A percentile compares a stretch with the other conserved stretches of the same genome.
Evolutionary conservation across 2,113 vertebrate genomes (phyloP).

Genomic region (Isichthys henryi): DNA sequence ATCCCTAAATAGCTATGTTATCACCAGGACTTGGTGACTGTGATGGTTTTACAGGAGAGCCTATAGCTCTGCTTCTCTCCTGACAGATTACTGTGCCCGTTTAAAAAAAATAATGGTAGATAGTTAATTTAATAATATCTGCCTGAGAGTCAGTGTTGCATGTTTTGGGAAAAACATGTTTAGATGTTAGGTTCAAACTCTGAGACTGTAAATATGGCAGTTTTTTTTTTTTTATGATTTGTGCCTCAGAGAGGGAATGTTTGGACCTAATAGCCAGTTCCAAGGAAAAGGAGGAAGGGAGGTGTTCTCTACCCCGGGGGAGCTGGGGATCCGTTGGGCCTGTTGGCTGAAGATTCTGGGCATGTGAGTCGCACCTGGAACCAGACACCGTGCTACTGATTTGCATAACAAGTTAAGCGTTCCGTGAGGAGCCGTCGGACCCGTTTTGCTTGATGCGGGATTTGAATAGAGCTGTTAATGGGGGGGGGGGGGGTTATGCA

Average conservation of each 20-base stretch:
- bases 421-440: conserved; percentile 32
- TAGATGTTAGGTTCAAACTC: not conserved
- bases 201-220: not conserved
- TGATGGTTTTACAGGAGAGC: not conserved
- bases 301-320: not conserved
- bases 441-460: conserved; percentile 32
- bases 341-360: not conserved
- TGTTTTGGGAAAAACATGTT: not conserved
- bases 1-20: not conserved
- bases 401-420: conserved; percentile 45
- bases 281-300: not conserved
- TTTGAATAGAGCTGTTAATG: conserved; percentile 43
- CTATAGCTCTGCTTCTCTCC: not conserved
- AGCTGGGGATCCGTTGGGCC: not conserved
- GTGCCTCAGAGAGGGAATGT: not conserved
- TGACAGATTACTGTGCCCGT: not conserved
- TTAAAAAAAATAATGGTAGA: not conserved
- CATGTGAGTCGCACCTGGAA: conserved; percentile 24
- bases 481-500: not conserved
- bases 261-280: not conserved
- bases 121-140: too few relatives aligned
- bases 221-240: not conserved
- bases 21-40: not conserved
- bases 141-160: not conserved
- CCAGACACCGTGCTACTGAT: conserved; percentile 34